These are phyloP conservation scores for Zelostemma sp. DNA, from an alignment of 1,140 invertebrate genomes.

Conservation along the genomic window DNA sequence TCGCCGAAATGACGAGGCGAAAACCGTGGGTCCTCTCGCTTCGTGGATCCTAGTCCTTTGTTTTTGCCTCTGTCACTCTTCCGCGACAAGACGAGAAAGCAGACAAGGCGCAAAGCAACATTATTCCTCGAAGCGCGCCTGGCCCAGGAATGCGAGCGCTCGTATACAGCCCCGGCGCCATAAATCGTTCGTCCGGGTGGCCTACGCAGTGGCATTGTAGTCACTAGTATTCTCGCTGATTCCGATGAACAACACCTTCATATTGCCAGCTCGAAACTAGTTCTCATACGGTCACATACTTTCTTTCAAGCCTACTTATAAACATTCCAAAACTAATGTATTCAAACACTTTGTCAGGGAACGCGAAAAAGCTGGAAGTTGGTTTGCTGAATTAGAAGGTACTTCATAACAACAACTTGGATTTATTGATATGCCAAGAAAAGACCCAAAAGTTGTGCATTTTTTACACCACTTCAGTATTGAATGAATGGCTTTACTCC, in stretches of 20 bases:
- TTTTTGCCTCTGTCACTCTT: conserved; percentile 43
- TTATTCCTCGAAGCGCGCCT: conserved; percentile 28
- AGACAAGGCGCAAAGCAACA: conserved; percentile 42
- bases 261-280: conserved; percentile 18
- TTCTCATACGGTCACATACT: conserved; percentile 1
- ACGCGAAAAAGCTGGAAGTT: too few species aligned
- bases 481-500: too few species aligned
- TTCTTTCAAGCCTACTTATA: background rate
- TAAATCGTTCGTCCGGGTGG: conserved; percentile 48
- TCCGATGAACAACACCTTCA: conserved; percentile 35
- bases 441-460: too few species aligned
- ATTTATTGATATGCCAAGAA: too few species aligned
- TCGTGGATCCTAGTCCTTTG: conserved; percentile 34
- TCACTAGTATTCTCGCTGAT: conserved; percentile 11
- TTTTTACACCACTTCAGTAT: too few species aligned
- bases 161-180: conserved; percentile 40
- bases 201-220: conserved; percentile 36
- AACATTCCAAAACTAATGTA: too few species aligned
- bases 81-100: conserved; percentile 40
- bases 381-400: too few species aligned
- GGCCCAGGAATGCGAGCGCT: conserved; percentile 44
- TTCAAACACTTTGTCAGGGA: too few species aligned
- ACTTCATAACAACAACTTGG: too few species aligned
- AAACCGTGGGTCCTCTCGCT: conserved; percentile 25
- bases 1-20: conserved; percentile 36